These are phyloP conservation scores for Rhagologus leucostigma DNA, from an alignment of 2,113 vertebrate genomes.

Conservation along the genomic window DNA sequence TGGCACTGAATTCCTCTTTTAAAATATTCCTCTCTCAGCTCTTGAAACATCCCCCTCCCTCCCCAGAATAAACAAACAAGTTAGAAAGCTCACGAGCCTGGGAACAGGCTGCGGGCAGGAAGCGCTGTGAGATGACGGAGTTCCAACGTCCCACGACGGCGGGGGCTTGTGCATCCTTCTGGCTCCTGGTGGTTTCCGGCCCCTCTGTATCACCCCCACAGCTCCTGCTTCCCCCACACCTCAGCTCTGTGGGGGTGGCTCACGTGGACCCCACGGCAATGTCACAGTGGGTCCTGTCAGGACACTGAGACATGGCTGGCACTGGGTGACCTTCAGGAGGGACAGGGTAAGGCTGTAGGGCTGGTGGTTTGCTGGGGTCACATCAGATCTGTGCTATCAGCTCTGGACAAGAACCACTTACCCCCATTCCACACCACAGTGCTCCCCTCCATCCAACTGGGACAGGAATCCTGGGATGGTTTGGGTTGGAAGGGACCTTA, in stretches of 20 bases:
- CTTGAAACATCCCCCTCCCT: not conserved
- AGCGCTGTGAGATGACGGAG: not conserved
- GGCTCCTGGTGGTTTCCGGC: not conserved
- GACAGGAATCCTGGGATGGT: not conserved
- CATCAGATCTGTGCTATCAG: not conserved
- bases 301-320: rapidly evolving
- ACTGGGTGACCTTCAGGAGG: not conserved
- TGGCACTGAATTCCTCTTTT: not conserved
- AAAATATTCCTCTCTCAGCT: not conserved
- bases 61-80: constrained; percentile 34
- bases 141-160: not conserved
- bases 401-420: not conserved
- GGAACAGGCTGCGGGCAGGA: not conserved
- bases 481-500: not conserved
- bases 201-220: not conserved
- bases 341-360: not conserved
- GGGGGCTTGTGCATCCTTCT: not conserved
- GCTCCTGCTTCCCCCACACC: not conserved
- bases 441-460: not conserved
- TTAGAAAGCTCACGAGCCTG: not conserved
- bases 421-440: not conserved
- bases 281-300: not conserved
- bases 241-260: rapidly evolving
- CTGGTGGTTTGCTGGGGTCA: not conserved
- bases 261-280: rapidly evolving